Conservation (phyloP, 1,140 invertebrate genomes). For the Ceratitis capitata region DNA sequence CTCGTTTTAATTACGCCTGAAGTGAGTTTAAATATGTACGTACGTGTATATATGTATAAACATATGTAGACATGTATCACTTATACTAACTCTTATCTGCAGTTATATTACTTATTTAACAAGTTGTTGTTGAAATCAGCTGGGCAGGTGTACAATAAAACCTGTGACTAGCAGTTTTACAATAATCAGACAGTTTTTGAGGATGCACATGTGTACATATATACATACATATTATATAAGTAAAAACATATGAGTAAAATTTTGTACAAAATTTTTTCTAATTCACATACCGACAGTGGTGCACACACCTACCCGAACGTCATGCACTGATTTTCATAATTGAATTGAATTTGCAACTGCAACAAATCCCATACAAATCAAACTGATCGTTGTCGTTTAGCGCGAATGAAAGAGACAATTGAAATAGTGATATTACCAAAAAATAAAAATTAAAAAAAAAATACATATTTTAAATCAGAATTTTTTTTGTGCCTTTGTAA, state of each 20-base stretch:
- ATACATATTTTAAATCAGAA: background rate
- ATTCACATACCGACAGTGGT: background rate
- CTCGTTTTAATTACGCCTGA: too few species aligned
- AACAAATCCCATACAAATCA: background rate
- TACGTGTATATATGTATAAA: too few species aligned
- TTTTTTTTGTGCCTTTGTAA: constrained; percentile 15
- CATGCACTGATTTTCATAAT: background rate
- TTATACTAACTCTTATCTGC: background rate
- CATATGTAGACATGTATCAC: background rate
- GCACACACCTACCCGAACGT: background rate
- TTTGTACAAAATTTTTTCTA: background rate
- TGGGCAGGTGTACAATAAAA: too few species aligned
- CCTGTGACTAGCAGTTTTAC: background rate
- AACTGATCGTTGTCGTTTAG: too few species aligned
- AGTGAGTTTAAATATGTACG: too few species aligned
- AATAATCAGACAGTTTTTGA: background rate
- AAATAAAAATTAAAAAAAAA: background rate
- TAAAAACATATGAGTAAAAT: too few species aligned
- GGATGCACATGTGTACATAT: background rate
- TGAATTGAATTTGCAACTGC: background rate
- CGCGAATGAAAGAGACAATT: background rate
- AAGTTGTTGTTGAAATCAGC: background rate
- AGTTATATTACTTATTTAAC: background rate
- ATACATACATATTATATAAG: background rate
- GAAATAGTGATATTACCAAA: background rate